Percentiles rank a stretch among this genome's conserved stretches.
Evolutionary conservation across 2,113 vertebrate genomes (phyloP).

Genomic region (Anhinga anhinga): DNA sequence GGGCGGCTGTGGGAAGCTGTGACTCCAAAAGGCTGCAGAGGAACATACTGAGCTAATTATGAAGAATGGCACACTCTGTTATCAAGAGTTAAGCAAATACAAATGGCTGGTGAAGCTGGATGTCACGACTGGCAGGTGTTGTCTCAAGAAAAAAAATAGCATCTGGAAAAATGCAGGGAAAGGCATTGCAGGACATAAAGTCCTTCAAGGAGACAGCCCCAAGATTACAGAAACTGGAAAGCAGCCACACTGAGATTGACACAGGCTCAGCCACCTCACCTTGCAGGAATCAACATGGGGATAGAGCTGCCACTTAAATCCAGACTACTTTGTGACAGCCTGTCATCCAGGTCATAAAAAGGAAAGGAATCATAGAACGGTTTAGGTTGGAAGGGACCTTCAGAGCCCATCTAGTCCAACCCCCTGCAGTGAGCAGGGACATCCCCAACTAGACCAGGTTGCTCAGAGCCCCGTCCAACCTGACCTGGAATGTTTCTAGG

Average conservation of each 20-base stretch:
- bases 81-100: neutral
- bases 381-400: too few species aligned
- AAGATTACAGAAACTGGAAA: neutral
- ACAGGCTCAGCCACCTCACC: rapidly evolving
- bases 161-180: neutral
- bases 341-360: neutral
- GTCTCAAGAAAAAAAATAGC: neutral
- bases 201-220: neutral
- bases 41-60: neutral
- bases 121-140: neutral
- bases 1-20: neutral
- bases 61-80: neutral
- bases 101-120: neutral
- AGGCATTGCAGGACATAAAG: rapidly evolving
- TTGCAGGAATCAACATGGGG: neutral
- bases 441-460: too few species aligned
- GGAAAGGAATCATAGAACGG: neutral
- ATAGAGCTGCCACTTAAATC: neutral
- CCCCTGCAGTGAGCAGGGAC: too few species aligned
- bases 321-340: neutral
- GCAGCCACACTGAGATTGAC: neutral
- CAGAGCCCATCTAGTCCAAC: too few species aligned
- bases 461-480: too few species aligned
- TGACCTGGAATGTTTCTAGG: too few species aligned
- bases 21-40: neutral